Percentiles rank a stretch among this genome's conserved stretches.
phyloP scores from a whole-genome alignment of 2,888 invertebrate species.

The Eurytoma californica region DNA sequence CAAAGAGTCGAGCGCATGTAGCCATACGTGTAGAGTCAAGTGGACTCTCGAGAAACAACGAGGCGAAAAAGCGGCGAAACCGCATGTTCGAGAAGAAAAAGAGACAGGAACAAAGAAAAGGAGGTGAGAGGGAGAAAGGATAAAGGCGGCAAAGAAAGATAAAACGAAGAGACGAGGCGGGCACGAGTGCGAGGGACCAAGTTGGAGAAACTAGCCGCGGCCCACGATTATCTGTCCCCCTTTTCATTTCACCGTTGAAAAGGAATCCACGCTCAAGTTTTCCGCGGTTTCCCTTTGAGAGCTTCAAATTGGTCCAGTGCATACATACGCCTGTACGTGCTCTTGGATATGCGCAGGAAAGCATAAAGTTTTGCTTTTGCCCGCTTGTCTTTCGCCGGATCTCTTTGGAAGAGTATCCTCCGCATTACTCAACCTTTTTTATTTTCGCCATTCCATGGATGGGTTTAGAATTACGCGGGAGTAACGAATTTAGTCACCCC shows the following conservation, averaged over 20 bases:
- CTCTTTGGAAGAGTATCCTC: too few relatives aligned
- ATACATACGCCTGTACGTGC: too few relatives aligned
- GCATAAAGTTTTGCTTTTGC: too few relatives aligned
- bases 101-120: not conserved
- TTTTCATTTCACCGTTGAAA: slow-evolving; percentile 43
- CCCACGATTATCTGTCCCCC: slow-evolving; percentile 15
- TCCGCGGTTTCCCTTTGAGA: slow-evolving; percentile 12
- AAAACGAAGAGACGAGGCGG: not conserved
- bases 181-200: slow-evolving; percentile 11
- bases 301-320: not conserved
- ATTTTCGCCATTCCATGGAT: too few relatives aligned
- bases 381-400: too few relatives aligned
- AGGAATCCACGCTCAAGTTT: slow-evolving; percentile 39
- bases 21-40: not conserved
- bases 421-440: too few relatives aligned
- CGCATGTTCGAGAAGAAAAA: not conserved
- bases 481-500: too few relatives aligned
- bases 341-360: too few relatives aligned
- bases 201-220: slow-evolving; percentile 29
- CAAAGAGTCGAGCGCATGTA: not conserved
- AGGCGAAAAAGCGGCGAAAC: not conserved
- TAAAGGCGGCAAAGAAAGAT: not conserved
- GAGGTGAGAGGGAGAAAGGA: not conserved
- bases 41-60: slow-evolving; percentile 31
- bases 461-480: too few relatives aligned